Evolutionary conservation across 2,797 vertebrate genomes (phyloP), one percentile per base, ranked within the genome.

Genomic region (Crenichthys baileyi): DNA sequence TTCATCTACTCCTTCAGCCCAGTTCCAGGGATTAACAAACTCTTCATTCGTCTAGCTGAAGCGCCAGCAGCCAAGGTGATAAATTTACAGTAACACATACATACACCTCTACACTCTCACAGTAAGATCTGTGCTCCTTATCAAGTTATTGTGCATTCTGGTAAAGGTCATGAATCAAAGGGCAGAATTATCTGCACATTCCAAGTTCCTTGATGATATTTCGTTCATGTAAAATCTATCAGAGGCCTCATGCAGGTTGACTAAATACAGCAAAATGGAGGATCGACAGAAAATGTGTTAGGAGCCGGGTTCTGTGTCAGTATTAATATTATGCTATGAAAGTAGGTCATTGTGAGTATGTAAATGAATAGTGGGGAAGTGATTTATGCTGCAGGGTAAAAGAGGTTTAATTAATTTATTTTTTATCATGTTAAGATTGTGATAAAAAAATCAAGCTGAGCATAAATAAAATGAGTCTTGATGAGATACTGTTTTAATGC

Each of bases 1-100:
- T 99, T 99, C 95, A 98, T 99, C 95, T 99, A 99, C 94, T 99
- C 98, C 67, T 99, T 99, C 95, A 98, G 95, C 81, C 98, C 98
- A 1, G 89, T 94, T 70, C 93, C 94, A 87, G 98, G 98, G 78
- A 86, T 95, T 90, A 99, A 99, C 94, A 98, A 96, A 87, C 96
- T 99, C 82, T 98, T 98, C 86, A 97, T 99, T 89, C 96, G 97
- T 63, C 90, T 99, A 22, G 94, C 96, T 9, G 97, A 99, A 61
- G 94, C 96, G 1, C 97, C 97, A 53, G 93, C 95, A 85, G 98
- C 98, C 80, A 99, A 99, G 97, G 98, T 98, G 88, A 95, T 81
- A 39, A 22, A 36, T 26, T 31, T 0, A 20, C 22, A 71, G 3
- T 4, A 20, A 48, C 1, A 56, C 72, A 79, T 9, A 65, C 31